Evolutionary conservation across 2,797 vertebrate genomes (phyloP).

Genomic region (Fringilla coelebs): DNA sequence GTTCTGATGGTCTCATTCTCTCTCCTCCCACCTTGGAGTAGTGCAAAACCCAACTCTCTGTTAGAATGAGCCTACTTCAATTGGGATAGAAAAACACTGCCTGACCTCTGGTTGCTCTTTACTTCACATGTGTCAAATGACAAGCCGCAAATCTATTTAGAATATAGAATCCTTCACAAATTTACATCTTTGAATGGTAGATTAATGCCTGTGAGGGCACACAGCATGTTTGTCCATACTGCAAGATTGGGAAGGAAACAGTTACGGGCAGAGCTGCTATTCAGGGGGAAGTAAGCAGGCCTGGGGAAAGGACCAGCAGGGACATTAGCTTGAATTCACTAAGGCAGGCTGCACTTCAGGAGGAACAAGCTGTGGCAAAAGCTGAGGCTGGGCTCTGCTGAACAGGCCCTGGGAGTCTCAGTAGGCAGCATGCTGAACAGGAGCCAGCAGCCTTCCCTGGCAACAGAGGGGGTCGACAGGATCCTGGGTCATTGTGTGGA

Average conservation of each 20-base stretch:
- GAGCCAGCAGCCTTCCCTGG: rapidly evolving
- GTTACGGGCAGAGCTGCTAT: neutral
- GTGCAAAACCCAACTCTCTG: rapidly evolving
- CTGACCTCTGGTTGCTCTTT: neutral
- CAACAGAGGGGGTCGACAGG: rapidly evolving
- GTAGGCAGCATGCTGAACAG: neutral
- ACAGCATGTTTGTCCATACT: rapidly evolving
- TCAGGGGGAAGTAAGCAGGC: neutral
- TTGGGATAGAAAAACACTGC: neutral
- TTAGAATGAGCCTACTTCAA: neutral
- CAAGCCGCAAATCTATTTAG: neutral
- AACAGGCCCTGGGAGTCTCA: neutral
- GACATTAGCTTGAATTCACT: neutral
- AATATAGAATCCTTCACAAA: neutral
- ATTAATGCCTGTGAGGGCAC: neutral
- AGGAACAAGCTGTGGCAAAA: neutral
- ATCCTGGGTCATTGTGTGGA: neutral
- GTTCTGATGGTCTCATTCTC: neutral
- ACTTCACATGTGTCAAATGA: neutral
- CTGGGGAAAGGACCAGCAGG: neutral
- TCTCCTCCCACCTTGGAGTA: neutral
- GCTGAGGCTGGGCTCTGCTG: neutral
- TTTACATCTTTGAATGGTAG: neutral
- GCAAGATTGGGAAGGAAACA: neutral
- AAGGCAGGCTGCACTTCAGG: neutral